A percentile compares a stretch with the other conserved stretches of the same genome.
These are phyloP conservation scores for Notamacropus eugenii DNA, from an alignment of 2,797 vertebrate species.

Conservation along the genomic window DNA sequence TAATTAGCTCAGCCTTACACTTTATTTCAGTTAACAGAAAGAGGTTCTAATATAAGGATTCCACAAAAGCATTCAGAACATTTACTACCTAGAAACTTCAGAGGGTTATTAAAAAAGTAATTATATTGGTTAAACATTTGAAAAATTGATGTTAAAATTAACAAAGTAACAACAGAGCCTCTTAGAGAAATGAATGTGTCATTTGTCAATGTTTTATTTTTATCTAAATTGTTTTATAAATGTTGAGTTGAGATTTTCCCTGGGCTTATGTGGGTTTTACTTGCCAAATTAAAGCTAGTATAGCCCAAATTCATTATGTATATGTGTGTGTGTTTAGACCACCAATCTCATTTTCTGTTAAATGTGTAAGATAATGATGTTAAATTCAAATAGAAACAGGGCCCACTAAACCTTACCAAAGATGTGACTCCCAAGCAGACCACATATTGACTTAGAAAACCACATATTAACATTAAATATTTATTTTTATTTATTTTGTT, in stretches of 20 bases:
- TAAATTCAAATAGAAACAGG: background rate
- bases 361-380: background rate
- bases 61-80: constrained; percentile 51
- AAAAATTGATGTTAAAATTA: background rate
- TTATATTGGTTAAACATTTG: background rate
- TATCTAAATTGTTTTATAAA: background rate
- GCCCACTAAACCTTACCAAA: background rate
- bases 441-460: background rate
- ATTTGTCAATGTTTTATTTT: background rate
- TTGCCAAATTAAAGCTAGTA: background rate
- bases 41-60: constrained; percentile 52
- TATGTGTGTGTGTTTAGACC: background rate
- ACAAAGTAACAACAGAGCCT: background rate
- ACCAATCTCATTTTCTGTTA: background rate
- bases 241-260: background rate
- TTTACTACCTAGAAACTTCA: constrained; percentile 4
- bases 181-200: background rate
- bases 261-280: background rate
- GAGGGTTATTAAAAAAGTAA: background rate
- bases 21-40: constrained; percentile 45
- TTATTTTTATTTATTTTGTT: background rate
- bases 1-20: constrained; percentile 33
- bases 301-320: background rate
- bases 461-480: background rate
- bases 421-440: background rate